Base-by-base conservation (phyloP, 2,888 invertebrate genomes). In the Agrochola circellaris region DNA sequence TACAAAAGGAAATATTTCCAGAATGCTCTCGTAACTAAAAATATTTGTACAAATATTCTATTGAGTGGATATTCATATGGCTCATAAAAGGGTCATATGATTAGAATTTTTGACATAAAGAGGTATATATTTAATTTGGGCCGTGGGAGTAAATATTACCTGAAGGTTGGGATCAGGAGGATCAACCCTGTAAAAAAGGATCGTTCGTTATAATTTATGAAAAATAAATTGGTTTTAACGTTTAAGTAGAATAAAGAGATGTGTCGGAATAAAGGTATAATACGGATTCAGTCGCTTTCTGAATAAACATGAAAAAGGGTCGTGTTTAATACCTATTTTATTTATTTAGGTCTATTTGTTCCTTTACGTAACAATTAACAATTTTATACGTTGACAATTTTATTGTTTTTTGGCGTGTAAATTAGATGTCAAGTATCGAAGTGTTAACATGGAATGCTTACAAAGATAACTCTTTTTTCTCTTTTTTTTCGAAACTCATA, bases 121-220 rank as follows among this genome's bases (percentile, higher is more conserved):
- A 86, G 75, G 77, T 86, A 88, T 84, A 87, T 85, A 87, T 90
- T 90, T 89, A 88, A 91, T 87, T 86, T 85, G 79, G 62, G 56
- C 48, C 81, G 83, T 80, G 82, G 78, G 79, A 82, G 88, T 85
- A 88, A 89, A 87, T 83, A 79, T 78, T 79, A 86, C 82, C 74
- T 73, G 78, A 80, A 83, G 79, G 77, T 79, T 72, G 83, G 85
- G 79, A 72, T 82, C 82, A 74, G 66, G 34, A 60, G 82, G 79
- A 69, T 85, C 73, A 82, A 79, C 83, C 48, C 69, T 60, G 61
- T 74, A 82, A 85, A 82, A 84, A 85, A 82, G 86, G 83, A 85
- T 73, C 67, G 79, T 76, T 77, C 73, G 79, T 79, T 82, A 77
- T 82, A 86, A 87, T 82, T 78, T 80, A 84, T 85, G 78, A 79